Percentiles rank a stretch among this genome's conserved stretches.
Evolutionary conservation across 2,797 vertebrate genomes (phyloP).

Genomic region (Corythornis leucogaster): DNA sequence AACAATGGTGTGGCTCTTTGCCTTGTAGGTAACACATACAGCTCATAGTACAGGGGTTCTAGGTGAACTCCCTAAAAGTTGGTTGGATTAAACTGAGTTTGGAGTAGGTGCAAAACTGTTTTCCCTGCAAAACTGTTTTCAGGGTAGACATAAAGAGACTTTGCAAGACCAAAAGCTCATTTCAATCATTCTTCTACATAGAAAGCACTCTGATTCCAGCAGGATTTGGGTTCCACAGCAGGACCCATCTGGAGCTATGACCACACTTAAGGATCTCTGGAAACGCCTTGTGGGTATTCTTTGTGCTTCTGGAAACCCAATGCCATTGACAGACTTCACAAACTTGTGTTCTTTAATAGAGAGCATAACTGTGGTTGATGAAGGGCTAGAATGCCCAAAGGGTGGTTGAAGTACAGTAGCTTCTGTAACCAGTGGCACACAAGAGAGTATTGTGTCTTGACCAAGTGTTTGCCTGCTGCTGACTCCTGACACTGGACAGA

Average conservation of each 20-base stretch:
- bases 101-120: not conserved
- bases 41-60: not conserved
- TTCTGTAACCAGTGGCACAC: constrained; percentile 1
- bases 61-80: not conserved
- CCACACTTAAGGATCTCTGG: constrained; percentile 45
- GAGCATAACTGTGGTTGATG: constrained; percentile 14
- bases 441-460: not conserved
- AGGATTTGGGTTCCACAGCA: not conserved
- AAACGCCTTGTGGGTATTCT: not conserved
- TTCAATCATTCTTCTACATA: not conserved
- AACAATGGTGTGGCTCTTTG: not conserved
- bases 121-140: not conserved
- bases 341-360: constrained; percentile 13
- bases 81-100: not conserved
- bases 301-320: constrained; percentile 35
- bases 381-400: not conserved
- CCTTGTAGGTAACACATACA: not conserved
- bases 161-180: not conserved
- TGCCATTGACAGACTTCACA: not conserved
- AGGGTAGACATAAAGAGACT: not conserved
- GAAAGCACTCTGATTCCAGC: not conserved
- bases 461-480: not conserved
- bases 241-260: not conserved
- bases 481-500: constrained; percentile 50
- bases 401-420: not conserved